phyloP scores from a whole-genome alignment of 2,113 vertebrate species.

The Helogale parvula region DNA sequence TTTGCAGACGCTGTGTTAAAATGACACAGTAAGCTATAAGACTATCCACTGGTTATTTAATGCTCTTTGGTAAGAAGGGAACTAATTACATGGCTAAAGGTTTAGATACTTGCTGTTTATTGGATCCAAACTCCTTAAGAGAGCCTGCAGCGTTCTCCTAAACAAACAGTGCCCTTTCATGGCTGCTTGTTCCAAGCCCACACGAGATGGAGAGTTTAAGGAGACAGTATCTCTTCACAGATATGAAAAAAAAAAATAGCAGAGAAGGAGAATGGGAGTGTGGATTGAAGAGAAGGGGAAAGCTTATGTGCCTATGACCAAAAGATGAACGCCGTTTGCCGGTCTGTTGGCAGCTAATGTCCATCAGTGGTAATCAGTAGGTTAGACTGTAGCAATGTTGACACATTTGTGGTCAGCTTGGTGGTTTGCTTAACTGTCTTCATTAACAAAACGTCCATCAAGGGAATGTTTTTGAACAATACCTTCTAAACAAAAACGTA shows the following conservation, averaged over 20 bases:
- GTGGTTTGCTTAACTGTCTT: constrained; percentile 28
- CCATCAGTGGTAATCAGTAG: not conserved
- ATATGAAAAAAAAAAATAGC: not conserved
- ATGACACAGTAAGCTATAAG: constrained; percentile 21
- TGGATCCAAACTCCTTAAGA: constrained; percentile 68
- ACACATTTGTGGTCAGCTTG: not conserved
- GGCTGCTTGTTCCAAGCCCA: constrained; percentile 52
- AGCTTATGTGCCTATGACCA: not conserved
- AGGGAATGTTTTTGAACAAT: constrained; percentile 42
- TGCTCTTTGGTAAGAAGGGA: constrained; percentile 58
- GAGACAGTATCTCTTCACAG: constrained; percentile 25
- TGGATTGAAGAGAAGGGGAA: not conserved
- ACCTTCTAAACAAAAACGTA: constrained; percentile 56
- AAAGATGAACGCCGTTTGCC: not conserved
- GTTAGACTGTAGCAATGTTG: not conserved
- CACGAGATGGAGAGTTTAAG: constrained; percentile 28
- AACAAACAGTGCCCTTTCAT: constrained; percentile 61
- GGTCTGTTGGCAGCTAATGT: not conserved
- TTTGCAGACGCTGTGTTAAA: constrained; percentile 21
- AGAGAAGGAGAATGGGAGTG: not conserved
- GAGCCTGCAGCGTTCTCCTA: constrained; percentile 65
- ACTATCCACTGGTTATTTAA: constrained; percentile 58
- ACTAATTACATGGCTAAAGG: constrained; percentile 72
- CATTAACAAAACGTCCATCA: not conserved
- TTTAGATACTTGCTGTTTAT: constrained; percentile 67